Conservation (phyloP, 2,888 invertebrate species). For the Nemoura dubitans region DNA sequence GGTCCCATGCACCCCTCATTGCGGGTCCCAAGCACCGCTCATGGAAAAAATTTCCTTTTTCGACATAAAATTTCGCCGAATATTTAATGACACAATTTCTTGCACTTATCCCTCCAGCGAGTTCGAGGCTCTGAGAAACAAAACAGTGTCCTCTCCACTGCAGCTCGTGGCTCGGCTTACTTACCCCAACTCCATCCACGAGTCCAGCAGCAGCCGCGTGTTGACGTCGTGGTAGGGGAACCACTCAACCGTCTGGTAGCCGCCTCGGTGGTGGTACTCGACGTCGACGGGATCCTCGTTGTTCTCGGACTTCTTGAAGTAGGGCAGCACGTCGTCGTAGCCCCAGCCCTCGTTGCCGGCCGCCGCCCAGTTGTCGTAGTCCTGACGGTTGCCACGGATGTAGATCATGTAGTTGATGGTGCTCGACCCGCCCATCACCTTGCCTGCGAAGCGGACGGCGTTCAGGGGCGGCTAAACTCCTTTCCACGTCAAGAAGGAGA, state of each 20-base stretch:
- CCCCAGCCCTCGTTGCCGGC: conserved; percentile 72
- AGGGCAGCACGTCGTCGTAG: conserved; percentile 71
- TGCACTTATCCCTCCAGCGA: too few relatives aligned
- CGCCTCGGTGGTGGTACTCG: conserved; percentile 68
- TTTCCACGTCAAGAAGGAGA: too few relatives aligned
- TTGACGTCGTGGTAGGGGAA: conserved; percentile 71
- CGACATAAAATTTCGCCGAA: too few relatives aligned
- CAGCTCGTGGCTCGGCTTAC: not conserved
- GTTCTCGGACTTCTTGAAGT: conserved; percentile 74
- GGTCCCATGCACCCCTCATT: too few relatives aligned
- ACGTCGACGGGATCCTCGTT: conserved; percentile 67
- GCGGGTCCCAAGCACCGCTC: too few relatives aligned
- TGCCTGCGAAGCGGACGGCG: conserved; percentile 57
- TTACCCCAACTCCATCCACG: conserved; percentile 69
- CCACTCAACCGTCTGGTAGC: conserved; percentile 72
- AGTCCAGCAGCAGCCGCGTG: conserved; percentile 64
- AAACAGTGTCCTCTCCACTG: too few relatives aligned
- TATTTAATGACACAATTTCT: too few relatives aligned
- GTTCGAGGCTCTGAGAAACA: too few relatives aligned
- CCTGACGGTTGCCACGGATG: conserved; percentile 67
- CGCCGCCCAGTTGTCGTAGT: conserved; percentile 73
- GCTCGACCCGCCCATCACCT: conserved; percentile 74
- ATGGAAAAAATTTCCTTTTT: too few relatives aligned
- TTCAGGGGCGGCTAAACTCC: too few relatives aligned
- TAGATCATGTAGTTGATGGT: conserved; percentile 75